Percentiles rank a stretch among this genome's conserved stretches.
Conservation (phyloP, 2,888 invertebrate species). For the Cheilosia vulpina region DNA sequence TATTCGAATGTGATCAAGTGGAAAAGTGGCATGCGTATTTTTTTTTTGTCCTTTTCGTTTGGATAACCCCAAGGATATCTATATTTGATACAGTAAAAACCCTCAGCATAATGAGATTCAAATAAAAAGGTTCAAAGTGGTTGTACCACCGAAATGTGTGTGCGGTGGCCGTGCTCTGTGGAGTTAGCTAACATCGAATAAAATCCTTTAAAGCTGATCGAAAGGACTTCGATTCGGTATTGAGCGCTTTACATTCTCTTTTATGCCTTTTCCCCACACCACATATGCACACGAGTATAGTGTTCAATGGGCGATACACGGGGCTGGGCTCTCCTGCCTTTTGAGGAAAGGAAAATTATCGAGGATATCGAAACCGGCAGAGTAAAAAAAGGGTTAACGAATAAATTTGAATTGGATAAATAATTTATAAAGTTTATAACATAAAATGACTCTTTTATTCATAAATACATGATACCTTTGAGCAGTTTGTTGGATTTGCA, state of each 20-base stretch:
- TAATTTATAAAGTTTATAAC: constrained; percentile 73
- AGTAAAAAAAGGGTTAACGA: constrained; percentile 57
- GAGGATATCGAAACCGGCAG: constrained; percentile 35
- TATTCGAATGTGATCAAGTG: constrained; percentile 73
- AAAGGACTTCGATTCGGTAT: constrained; percentile 66
- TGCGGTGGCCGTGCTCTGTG: constrained; percentile 24
- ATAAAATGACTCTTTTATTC: constrained; percentile 73
- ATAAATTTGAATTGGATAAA: constrained; percentile 75
- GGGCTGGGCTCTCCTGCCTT: constrained; percentile 6
- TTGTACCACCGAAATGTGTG: constrained; percentile 65
- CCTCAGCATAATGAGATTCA: constrained; percentile 71
- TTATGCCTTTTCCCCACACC: constrained; percentile 57
- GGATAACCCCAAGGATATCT: constrained; percentile 53
- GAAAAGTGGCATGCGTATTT: constrained; percentile 73
- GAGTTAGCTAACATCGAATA: constrained; percentile 70
- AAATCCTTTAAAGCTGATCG: constrained; percentile 74
- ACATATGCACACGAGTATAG: constrained; percentile 1
- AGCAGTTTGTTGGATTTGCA: constrained; percentile 67
- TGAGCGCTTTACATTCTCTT: constrained; percentile 62
- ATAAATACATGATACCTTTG: constrained; percentile 73
- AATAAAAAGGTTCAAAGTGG: constrained; percentile 74
- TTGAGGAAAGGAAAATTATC: constrained; percentile 41
- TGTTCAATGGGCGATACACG: constrained; percentile 23
- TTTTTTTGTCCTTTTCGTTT: constrained; percentile 32
- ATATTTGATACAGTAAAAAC: constrained; percentile 67